Percentiles rank a stretch among this genome's conserved stretches.
These are phyloP conservation scores for Pseudomyrmex flavicornis DNA, from an alignment of 1,140 invertebrate genomes.

Conservation along the genomic window DNA sequence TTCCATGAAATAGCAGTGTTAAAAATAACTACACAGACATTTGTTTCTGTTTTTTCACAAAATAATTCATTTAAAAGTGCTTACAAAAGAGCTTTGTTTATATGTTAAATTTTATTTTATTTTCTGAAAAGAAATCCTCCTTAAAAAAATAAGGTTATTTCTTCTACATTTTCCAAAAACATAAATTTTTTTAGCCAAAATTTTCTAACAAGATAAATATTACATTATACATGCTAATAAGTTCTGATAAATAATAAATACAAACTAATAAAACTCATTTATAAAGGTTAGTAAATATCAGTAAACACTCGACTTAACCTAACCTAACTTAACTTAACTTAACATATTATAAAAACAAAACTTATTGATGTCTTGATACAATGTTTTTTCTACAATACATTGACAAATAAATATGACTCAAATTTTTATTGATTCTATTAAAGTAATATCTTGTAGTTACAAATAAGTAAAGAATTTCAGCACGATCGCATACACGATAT, in stretches of 20 bases:
- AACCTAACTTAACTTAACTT: neutral
- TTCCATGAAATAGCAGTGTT: neutral
- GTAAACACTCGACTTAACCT: neutral
- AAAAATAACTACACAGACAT: neutral
- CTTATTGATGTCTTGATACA: no score
- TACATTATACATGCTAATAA: neutral
- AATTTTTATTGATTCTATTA: no score
- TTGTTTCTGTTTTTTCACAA: neutral
- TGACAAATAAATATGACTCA: no score
- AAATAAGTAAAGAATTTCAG: no score
- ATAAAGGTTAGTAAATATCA: neutral
- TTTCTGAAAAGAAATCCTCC: neutral
- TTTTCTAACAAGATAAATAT: neutral
- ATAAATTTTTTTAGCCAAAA: neutral
- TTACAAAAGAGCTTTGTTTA: neutral
- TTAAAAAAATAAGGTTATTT: no score
- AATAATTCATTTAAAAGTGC: conserved; percentile 2
- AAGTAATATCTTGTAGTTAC: no score
- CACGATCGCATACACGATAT: no score
- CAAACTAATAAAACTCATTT: neutral
- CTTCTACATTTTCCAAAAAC: neutral
- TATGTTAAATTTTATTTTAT: neutral
- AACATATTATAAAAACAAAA: neutral
- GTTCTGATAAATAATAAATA: neutral
- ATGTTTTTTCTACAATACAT: no score